Percentiles rank a stretch among this genome's conserved stretches.
Conservation (phyloP, 2,113 vertebrate species). For the Cavia aperea region DNA sequence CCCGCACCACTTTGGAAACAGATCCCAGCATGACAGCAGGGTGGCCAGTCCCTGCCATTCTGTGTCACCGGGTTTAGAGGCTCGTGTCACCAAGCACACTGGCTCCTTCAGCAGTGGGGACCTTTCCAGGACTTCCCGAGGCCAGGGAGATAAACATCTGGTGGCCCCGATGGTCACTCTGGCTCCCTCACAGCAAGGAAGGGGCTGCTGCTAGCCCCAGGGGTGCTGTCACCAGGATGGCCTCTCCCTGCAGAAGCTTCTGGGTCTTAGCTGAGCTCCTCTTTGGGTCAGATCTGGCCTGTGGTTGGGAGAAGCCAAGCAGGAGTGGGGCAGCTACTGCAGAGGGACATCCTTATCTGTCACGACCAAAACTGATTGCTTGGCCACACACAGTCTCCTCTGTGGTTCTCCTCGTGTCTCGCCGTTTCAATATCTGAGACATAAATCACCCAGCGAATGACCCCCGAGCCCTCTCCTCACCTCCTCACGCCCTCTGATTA, state of each 20-base stretch:
- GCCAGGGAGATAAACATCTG: background rate
- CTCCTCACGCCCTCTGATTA: background rate
- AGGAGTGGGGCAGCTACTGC: accelerated
- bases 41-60: background rate
- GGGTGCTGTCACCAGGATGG: too few relatives aligned
- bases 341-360: background rate
- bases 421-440: background rate
- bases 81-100: background rate
- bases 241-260: background rate
- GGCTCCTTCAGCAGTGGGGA: background rate
- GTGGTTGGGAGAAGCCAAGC: background rate
- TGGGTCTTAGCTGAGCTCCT: background rate
- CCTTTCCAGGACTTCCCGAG: background rate
- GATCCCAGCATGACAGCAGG: background rate
- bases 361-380: background rate
- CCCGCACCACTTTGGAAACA: background rate
- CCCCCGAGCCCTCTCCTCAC: too few relatives aligned
- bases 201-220: background rate
- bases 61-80: background rate
- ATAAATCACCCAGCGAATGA: background rate
- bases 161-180: background rate
- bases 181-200: background rate
- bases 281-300: background rate
- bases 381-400: accelerated
- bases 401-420: background rate